A percentile compares a stretch with the other conserved stretches of the same genome.
These are phyloP conservation scores for Lophochroa leadbeateri DNA, from an alignment of 2,113 vertebrate genomes.

Conservation along the genomic window DNA sequence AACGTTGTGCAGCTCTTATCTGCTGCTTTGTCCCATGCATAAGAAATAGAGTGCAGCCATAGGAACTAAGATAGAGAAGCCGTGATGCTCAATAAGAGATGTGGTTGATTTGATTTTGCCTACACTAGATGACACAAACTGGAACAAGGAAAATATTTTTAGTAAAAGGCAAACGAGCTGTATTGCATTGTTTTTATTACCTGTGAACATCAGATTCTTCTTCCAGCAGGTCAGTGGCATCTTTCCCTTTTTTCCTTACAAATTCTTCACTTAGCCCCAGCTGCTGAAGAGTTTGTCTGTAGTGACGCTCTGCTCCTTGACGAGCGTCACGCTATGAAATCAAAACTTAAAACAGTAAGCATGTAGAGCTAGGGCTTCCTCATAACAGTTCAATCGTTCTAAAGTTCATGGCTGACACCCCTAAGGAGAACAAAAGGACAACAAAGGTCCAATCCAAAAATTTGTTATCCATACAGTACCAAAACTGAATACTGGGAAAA, in stretches of 20 bases:
- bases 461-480: not conserved
- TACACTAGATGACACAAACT: not conserved
- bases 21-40: not conserved
- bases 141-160: not conserved
- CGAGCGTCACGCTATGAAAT: conserved; percentile 78
- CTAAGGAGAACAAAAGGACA: not conserved
- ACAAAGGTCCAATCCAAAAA: not conserved
- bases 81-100: not conserved
- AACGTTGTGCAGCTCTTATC: not conserved
- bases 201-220: conserved; percentile 46
- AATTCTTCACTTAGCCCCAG: conserved; percentile 87
- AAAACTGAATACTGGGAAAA: not conserved
- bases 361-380: not conserved
- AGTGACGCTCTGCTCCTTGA: conserved; percentile 81
- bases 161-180: not conserved
- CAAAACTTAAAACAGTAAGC: not conserved
- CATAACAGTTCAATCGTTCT: not conserved
- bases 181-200: conserved; percentile 35
- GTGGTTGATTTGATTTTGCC: not conserved
- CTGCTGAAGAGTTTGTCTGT: conserved; percentile 79
- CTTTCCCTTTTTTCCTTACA: conserved; percentile 79
- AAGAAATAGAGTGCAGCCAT: not conserved
- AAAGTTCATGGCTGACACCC: not conserved
- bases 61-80: not conserved
- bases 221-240: not conserved